Percentiles rank a stretch among this genome's conserved stretches.
phyloP scores from a whole-genome alignment of 2,888 invertebrate genomes.

The Drosophila rubida region DNA sequence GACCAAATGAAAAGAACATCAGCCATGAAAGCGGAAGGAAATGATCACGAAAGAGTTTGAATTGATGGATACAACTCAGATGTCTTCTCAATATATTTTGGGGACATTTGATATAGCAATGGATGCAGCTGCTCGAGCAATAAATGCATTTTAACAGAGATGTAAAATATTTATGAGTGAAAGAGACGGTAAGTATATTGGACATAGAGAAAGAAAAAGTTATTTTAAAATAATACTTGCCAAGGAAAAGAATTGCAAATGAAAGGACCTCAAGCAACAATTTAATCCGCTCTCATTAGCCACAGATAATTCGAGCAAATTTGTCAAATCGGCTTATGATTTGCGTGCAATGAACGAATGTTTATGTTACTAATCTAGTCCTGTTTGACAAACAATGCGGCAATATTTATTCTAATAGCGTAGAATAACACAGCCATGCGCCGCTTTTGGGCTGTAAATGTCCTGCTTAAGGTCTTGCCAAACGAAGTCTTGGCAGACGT shows the following conservation, averaged over 20 bases:
- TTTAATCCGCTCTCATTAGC: constrained; percentile 68
- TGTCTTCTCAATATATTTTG: neutral
- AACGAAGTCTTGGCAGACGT: constrained; percentile 26
- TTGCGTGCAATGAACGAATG: constrained; percentile 72
- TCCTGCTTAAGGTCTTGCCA: constrained; percentile 17
- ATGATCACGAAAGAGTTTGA: neutral
- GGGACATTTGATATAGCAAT: neutral
- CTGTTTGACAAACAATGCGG: constrained; percentile 83
- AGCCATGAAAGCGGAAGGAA: neutral
- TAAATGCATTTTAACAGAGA: neutral
- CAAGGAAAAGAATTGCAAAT: neutral
- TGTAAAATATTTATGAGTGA: neutral
- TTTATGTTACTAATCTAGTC: constrained; percentile 83
- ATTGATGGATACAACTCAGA: neutral
- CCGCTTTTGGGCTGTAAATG: constrained; percentile 42
- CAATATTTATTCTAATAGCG: constrained; percentile 81
- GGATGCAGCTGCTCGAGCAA: neutral
- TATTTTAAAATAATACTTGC: neutral
- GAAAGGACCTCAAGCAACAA: constrained; percentile 10
- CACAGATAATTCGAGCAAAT: constrained; percentile 77
- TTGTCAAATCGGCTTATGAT: constrained; percentile 81
- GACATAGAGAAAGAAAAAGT: neutral
- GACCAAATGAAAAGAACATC: constrained; percentile 38
- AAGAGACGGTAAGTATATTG: neutral
- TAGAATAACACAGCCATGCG: constrained; percentile 76